Conservation (phyloP, 2,113 vertebrate species). For the Athene cunicularia region DNA sequence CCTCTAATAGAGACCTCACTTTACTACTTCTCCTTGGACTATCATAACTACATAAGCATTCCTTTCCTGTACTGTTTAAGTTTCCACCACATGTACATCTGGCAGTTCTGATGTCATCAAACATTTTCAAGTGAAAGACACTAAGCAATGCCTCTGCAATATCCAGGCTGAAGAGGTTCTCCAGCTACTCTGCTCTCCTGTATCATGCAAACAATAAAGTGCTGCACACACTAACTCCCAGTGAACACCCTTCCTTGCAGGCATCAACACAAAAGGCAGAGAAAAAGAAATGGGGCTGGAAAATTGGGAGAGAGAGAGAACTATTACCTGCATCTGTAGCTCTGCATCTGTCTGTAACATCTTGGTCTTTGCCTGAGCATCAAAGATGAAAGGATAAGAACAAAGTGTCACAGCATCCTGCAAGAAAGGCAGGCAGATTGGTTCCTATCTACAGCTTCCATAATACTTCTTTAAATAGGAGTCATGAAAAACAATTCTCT, state of each 20-base stretch:
- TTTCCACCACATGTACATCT: not conserved
- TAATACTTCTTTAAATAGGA: not conserved
- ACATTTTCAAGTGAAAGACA: not conserved
- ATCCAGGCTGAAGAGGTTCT: not conserved
- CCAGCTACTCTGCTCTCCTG: not conserved
- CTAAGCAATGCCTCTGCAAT: not conserved
- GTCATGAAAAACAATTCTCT: not conserved
- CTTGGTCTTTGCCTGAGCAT: constrained; percentile 97
- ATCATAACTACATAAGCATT: not conserved
- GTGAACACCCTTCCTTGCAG: not conserved
- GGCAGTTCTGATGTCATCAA: not conserved
- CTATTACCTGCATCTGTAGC: constrained; percentile 94
- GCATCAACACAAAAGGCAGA: not conserved
- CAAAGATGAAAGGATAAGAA: constrained; percentile 96
- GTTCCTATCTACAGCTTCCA: not conserved
- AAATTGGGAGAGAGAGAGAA: not conserved
- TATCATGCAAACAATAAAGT: not conserved
- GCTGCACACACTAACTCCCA: not conserved
- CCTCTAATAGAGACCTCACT: not conserved
- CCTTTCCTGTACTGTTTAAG: not conserved
- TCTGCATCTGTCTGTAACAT: constrained; percentile 98
- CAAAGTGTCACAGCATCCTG: constrained; percentile 93
- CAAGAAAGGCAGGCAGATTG: constrained; percentile 7
- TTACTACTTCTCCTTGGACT: not conserved
- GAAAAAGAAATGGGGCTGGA: not conserved